Evolutionary conservation across 1,140 invertebrate species (phyloP), one percentile per base, ranked within the genome.

Genomic region (Heterodera carotae): DNA sequence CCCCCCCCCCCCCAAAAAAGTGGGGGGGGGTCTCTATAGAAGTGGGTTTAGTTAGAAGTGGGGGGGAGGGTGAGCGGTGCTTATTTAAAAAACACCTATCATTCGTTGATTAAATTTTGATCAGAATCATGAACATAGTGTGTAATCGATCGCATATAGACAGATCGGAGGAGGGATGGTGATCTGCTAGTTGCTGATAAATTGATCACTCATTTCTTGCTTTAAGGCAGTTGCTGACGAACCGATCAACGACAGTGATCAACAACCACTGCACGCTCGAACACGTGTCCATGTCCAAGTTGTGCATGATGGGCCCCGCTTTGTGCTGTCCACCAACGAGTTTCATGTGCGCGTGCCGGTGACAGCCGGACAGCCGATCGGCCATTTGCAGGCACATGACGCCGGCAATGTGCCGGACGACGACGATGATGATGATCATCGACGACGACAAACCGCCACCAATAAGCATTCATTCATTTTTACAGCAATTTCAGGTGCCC

Each of bases 251-350:
- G 48, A 22, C 22, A 8, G 5, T 5, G 1, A 56, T 1, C 48
- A 56, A 22, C 18, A 12, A 22, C 2, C 12, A 56, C 33, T 36
- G 36, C 22, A 74, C 29, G 27, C 22, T n/a, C 62, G 22, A 2
- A 10, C 62, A 1, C 62, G 62, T 31, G 62, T 66, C 10, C 62
- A 66, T 18, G 62, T 66, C 12, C 59, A 74, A 36, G 59, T 74
- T 34, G 36, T 74, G 8, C 80, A 86, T 39, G 82, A n/a, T 62
- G 36, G 43, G 25, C 84, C 84, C 34, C 66, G 75, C 43, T 83
- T 80, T 39, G 34, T 73, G 12, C 53, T 76, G 36, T 59, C 31
- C 33, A 36, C 59, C 27, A 48, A 77, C 39, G 59, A 59, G 33
- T 79, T 84, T 59, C 18, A 71, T n/a, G 33, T 83, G 29, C 36